Evolutionary conservation across 2,113 vertebrate genomes (phyloP).

Genomic region (Leucopsar rothschildi): DNA sequence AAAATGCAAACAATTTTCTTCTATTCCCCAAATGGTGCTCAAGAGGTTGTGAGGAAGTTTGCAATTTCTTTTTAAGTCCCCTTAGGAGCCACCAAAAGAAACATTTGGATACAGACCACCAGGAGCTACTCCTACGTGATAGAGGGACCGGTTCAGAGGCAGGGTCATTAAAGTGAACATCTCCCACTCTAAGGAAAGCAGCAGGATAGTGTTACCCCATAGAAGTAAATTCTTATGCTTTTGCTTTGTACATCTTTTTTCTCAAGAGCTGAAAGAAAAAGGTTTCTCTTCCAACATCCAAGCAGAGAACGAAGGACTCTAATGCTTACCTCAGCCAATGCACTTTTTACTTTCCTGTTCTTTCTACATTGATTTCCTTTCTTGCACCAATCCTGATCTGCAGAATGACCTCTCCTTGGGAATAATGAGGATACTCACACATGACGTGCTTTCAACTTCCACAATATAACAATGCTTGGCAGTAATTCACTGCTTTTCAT

Average conservation of each 20-base stretch:
- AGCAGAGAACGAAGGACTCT: not conserved
- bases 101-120: not conserved
- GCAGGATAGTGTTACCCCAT: not conserved
- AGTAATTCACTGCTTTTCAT: constrained; percentile 32
- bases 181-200: not conserved
- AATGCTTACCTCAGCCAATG: not conserved
- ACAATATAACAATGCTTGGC: constrained; percentile 36
- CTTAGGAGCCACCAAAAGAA: constrained; percentile 32
- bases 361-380: not conserved
- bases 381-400: constrained; percentile 4
- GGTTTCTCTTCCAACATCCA: not conserved
- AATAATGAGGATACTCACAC: constrained; percentile 8
- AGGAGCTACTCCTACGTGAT: not conserved
- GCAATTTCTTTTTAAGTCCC: constrained; percentile 39
- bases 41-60: constrained; percentile 38
- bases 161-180: not conserved
- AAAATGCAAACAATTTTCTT: constrained; percentile 48
- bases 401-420: not conserved
- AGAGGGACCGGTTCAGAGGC: not conserved
- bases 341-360: not conserved
- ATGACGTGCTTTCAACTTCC: not conserved
- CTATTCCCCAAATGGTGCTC: not conserved
- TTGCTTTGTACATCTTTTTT: not conserved
- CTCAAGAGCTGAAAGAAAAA: not conserved
- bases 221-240: not conserved